Conservation (phyloP, 2,113 vertebrate species). For the Glaucidium brasilianum region DNA sequence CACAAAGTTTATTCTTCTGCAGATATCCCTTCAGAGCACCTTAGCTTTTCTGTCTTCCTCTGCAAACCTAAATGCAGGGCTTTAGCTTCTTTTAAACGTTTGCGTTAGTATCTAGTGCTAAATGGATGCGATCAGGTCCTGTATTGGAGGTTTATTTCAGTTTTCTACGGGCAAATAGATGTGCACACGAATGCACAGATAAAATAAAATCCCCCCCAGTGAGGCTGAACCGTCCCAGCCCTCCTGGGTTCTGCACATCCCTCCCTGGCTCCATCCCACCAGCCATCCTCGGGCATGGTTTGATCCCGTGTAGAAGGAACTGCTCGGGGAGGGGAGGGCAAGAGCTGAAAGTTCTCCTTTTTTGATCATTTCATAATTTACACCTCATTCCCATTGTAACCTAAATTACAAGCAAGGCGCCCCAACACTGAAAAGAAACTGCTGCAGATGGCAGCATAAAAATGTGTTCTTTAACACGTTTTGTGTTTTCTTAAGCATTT, state of each 20-base stretch:
- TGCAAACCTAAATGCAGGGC: background rate
- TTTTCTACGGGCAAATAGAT: background rate
- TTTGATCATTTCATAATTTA: background rate
- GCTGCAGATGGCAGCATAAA: conserved; percentile 13
- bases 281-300: background rate
- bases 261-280: background rate
- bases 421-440: background rate
- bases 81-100: background rate
- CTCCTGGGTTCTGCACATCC: background rate
- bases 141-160: fast-evolving
- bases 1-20: background rate
- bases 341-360: background rate
- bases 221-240: background rate
- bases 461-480: background rate
- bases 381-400: background rate
- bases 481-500: background rate
- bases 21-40: background rate
- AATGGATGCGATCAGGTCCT: background rate
- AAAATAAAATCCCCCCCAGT: background rate
- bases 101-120: fast-evolving
- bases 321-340: background rate
- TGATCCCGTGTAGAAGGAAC: background rate
- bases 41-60: background rate
- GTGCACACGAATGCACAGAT: background rate
- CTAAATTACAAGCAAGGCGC: background rate